A percentile compares a stretch with the other conserved stretches of the same genome.
Conservation (phyloP, 1,140 invertebrate species). For the Magallana gigas region DNA sequence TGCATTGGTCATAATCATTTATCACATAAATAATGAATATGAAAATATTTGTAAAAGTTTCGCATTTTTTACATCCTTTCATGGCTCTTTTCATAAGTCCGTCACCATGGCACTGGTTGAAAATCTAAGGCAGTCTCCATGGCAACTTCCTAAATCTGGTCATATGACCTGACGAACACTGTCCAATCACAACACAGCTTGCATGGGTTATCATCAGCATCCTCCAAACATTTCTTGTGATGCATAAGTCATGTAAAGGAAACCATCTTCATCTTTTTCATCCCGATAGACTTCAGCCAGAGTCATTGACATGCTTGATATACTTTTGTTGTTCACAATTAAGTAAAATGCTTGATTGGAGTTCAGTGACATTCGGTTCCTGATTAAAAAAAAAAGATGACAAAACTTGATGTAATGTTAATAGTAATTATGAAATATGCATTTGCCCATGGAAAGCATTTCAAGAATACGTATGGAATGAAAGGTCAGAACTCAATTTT, state of each 20-base stretch:
- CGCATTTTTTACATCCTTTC: too few relatives aligned
- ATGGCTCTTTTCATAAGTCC: too few relatives aligned
- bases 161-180: background rate
- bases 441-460: too few relatives aligned
- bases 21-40: too few relatives aligned
- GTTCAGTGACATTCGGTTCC: slow-evolving; percentile 76
- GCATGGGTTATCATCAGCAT: background rate
- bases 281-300: slow-evolving; percentile 89
- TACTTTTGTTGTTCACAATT: slow-evolving; percentile 89
- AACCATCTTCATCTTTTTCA: slow-evolving; percentile 89
- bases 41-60: too few relatives aligned
- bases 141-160: background rate
- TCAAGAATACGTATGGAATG: too few relatives aligned
- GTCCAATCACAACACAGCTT: background rate
- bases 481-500: too few relatives aligned
- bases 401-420: background rate
- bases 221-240: slow-evolving; percentile 91
- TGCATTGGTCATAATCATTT: too few relatives aligned
- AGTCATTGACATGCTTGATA: slow-evolving; percentile 88
- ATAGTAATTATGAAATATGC: background rate
- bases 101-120: background rate
- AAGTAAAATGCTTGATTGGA: slow-evolving; percentile 88
- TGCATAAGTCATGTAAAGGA: slow-evolving; percentile 91
- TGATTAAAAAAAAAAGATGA: slow-evolving; percentile 56
- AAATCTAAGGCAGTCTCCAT: background rate